Conservation (phyloP, 2,797 vertebrate genomes). For the Acanthis flammea region DNA sequence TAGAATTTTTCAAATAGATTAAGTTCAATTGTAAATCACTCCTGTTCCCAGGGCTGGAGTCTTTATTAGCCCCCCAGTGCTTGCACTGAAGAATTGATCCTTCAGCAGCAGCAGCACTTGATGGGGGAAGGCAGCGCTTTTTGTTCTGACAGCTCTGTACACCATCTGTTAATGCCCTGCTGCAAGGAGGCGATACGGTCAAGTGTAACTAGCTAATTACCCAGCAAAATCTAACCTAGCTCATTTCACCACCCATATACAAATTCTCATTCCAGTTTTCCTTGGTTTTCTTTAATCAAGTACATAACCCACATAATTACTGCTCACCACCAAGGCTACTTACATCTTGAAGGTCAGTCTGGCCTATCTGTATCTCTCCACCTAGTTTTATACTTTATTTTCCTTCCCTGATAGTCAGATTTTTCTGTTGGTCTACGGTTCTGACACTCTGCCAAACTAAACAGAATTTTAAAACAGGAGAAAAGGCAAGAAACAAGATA, state of each 20-base stretch:
- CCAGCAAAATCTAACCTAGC: neutral
- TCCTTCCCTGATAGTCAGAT: neutral
- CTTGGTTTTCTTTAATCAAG: neutral
- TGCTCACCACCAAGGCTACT: neutral
- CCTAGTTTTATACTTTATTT: neutral
- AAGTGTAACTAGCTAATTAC: conserved; percentile 36
- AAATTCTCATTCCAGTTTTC: neutral
- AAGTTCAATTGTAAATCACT: conserved; percentile 63
- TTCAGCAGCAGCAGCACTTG: neutral
- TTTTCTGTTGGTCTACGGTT: neutral
- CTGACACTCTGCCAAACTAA: neutral
- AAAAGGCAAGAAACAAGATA: neutral
- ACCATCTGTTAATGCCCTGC: conserved; percentile 45
- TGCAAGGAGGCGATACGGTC: neutral
- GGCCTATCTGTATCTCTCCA: neutral
- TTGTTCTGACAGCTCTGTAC: neutral
- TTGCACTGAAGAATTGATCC: conserved; percentile 13
- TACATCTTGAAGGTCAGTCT: neutral
- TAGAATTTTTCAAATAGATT: conserved; percentile 62
- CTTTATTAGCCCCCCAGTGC: conserved; percentile 14
- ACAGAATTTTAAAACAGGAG: neutral
- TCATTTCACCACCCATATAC: neutral
- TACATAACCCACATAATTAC: neutral
- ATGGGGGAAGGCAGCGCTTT: neutral
- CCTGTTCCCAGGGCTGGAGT: neutral